Evolutionary conservation across 2,888 invertebrate genomes (phyloP).

Genomic region (Phanerotoma sp.): DNA sequence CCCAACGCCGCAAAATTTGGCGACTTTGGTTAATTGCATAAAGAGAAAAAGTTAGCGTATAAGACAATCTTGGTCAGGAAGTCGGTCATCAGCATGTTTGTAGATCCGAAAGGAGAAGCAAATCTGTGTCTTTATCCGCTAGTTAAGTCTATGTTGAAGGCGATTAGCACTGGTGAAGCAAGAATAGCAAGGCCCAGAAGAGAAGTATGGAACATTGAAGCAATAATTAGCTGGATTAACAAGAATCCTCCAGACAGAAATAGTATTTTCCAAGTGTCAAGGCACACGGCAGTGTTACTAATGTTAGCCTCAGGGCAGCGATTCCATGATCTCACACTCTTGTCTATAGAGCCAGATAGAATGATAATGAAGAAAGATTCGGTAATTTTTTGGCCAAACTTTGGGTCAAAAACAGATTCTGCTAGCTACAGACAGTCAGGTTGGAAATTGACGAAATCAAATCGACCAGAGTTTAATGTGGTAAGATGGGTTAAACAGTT

Average conservation of each 20-base stretch:
- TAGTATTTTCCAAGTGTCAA: constrained; percentile 15
- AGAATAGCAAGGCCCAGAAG: too few species aligned
- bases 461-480: background rate
- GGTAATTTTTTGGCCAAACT: constrained; percentile 11
- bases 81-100: background rate
- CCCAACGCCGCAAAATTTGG: background rate
- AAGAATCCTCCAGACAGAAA: background rate
- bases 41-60: background rate
- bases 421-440: constrained; percentile 7
- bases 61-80: background rate
- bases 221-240: background rate
- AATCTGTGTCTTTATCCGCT: background rate
- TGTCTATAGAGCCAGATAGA: constrained; percentile 2
- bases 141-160: background rate
- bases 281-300: constrained; percentile 4
- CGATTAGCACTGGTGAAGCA: background rate
- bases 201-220: constrained; percentile 13
- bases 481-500: background rate
- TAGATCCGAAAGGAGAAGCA: background rate
- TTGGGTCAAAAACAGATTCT: constrained; percentile 12
- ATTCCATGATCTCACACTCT: constrained; percentile 16
- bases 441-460: background rate
- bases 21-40: background rate
- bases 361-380: background rate
- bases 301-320: constrained; percentile 7